Percentiles rank a stretch among this genome's conserved stretches.
These are phyloP conservation scores for Eretmochelys imbricata DNA, from an alignment of 2,113 vertebrate species.

Conservation along the genomic window DNA sequence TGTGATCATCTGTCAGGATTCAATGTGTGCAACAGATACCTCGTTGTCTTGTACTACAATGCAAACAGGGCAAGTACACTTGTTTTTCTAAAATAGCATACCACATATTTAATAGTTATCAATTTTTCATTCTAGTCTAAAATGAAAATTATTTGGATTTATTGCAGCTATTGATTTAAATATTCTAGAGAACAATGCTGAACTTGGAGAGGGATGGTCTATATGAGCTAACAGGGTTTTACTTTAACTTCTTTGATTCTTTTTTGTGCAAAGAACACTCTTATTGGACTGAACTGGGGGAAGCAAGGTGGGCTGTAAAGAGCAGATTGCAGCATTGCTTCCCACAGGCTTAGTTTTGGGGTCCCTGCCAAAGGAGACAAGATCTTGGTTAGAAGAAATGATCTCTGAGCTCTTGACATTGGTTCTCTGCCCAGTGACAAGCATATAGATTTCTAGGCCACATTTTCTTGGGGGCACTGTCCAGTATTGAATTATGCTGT, in stretches of 20 bases:
- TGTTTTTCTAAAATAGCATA: too few relatives aligned
- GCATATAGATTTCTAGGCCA: neutral
- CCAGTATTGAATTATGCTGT: neutral
- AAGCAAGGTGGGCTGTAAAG: neutral
- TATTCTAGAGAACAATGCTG: neutral
- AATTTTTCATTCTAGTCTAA: neutral
- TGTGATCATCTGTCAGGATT: conserved; percentile 99
- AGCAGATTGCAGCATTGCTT: neutral
- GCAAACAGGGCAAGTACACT: conserved; percentile 91
- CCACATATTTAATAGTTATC: neutral
- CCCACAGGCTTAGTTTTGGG: neutral
- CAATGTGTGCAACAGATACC: conserved; percentile 98
- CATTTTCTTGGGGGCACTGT: accelerated
- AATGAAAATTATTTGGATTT: neutral
- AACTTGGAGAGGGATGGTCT: neutral
- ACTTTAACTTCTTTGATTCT: neutral
- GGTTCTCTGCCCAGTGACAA: neutral
- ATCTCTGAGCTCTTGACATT: neutral
- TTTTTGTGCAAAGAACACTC: neutral
- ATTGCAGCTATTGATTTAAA: neutral
- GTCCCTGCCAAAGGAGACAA: neutral
- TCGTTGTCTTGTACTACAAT: conserved; percentile 97
- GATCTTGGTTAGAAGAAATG: neutral
- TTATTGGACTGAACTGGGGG: neutral
- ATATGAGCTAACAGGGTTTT: neutral